A percentile compares a stretch with the other conserved stretches of the same genome.
Conservation (phyloP, 2,113 vertebrate genomes). For the Vulpes vulpes region DNA sequence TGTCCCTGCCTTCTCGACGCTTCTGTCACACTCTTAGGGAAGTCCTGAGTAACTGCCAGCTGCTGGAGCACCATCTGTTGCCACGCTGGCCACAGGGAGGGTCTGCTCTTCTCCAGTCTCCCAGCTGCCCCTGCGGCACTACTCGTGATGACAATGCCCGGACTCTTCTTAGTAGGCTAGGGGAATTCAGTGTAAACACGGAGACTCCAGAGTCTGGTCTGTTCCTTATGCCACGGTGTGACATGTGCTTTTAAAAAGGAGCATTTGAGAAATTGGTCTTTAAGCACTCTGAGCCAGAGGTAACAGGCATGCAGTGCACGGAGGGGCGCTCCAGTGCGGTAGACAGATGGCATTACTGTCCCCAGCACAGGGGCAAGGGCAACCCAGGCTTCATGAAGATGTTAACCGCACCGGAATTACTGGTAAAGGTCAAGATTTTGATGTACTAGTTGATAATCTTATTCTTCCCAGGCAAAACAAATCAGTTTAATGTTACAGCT, state of each 20-base stretch:
- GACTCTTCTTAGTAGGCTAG: neutral
- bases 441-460: conserved; percentile 27
- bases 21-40: neutral
- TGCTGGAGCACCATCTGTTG: rapidly evolving
- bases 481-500: conserved; percentile 37
- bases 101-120: neutral
- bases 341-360: neutral
- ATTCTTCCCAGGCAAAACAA: conserved; percentile 55
- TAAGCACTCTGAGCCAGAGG: neutral
- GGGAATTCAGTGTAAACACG: neutral
- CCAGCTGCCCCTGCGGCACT: rapidly evolving
- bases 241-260: conserved; percentile 5
- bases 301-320: rapidly evolving
- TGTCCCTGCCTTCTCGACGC: neutral
- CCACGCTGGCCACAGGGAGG: rapidly evolving
- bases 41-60: neutral
- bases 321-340: neutral
- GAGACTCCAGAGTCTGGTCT: neutral
- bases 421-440: conserved; percentile 3
- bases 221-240: neutral
- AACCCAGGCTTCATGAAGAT: neutral
- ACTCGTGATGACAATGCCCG: rapidly evolving
- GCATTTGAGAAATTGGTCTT: neutral
- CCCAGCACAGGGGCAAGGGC: rapidly evolving
- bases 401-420: neutral